Conservation (phyloP, 2,888 invertebrate genomes). For the Anticlea derivata region DNA sequence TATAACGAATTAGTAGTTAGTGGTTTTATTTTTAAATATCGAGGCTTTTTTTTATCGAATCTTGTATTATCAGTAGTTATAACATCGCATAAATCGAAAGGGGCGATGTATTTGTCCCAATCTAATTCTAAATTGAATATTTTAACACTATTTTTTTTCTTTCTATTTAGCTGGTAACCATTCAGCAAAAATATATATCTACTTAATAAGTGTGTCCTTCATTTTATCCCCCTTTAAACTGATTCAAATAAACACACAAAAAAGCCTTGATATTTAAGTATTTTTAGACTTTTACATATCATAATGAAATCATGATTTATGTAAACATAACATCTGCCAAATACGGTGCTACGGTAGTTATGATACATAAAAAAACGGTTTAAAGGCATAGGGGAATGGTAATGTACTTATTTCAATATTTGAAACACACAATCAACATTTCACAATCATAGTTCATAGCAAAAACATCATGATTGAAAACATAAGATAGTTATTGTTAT, state of each 20-base stretch:
- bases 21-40: neutral
- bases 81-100: neutral
- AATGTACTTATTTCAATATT: neutral
- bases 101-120: too few relatives aligned
- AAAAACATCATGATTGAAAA: too few relatives aligned
- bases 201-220: too few relatives aligned
- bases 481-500: neutral
- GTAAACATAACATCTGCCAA: conserved; percentile 8
- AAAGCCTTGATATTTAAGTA: neutral
- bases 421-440: too few relatives aligned
- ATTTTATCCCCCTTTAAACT: neutral
- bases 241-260: neutral
- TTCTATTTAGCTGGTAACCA: too few relatives aligned
- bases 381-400: conserved; percentile 1
- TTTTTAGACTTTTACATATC: conserved; percentile 21
- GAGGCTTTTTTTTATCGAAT: neutral
- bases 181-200: too few relatives aligned
- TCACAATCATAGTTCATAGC: too few relatives aligned
- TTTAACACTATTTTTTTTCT: too few relatives aligned
- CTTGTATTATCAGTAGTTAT: neutral
- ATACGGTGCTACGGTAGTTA: conserved; percentile 19
- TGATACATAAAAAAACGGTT: neutral
- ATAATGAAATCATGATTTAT: conserved; percentile 3
- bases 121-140: too few relatives aligned
- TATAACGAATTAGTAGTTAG: neutral